Evolutionary conservation across 1,140 invertebrate genomes (phyloP).

Genomic region (Elysia chlorotica): DNA sequence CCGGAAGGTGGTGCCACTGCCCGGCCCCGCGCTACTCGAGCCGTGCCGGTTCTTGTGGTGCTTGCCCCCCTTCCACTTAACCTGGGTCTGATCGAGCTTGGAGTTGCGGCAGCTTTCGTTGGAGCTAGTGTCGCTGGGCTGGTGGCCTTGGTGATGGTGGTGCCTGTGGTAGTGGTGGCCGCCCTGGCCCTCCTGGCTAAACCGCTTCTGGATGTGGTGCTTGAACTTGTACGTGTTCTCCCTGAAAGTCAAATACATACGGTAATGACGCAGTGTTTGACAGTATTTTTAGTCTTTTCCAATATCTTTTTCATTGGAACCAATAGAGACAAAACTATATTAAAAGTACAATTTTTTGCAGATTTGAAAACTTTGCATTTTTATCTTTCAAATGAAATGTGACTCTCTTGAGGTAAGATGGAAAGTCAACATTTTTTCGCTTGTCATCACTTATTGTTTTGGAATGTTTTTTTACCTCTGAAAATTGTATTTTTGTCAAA

Average conservation of each 20-base stretch:
- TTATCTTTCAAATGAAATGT: too few relatives aligned
- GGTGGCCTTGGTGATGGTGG: constrained; percentile 10
- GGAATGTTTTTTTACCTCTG: too few relatives aligned
- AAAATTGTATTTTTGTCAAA: too few relatives aligned
- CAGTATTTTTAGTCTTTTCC: too few relatives aligned
- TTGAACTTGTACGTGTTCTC: constrained; percentile 85
- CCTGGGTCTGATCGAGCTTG: constrained; percentile 24
- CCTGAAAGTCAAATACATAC: not conserved
- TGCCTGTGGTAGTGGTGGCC: constrained; percentile 36
- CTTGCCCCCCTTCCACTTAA: constrained; percentile 16
- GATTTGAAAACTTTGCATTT: too few relatives aligned
- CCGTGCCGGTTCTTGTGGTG: constrained; percentile 8
- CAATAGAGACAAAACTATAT: too few relatives aligned
- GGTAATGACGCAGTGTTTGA: not conserved
- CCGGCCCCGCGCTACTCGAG: too few relatives aligned
- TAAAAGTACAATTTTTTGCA: too few relatives aligned
- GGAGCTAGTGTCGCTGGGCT: constrained; percentile 35
- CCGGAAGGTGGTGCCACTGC: not conserved
- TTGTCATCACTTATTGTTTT: too few relatives aligned
- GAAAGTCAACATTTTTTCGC: too few relatives aligned
- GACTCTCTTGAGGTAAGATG: too few relatives aligned
- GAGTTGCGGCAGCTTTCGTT: constrained; percentile 34
- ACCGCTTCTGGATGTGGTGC: constrained; percentile 89
- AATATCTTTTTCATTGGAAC: too few relatives aligned
- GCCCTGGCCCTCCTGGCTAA: constrained; percentile 63